Conservation (phyloP, 2,113 vertebrate species). For the Forbesichthys papilliferus region DNA sequence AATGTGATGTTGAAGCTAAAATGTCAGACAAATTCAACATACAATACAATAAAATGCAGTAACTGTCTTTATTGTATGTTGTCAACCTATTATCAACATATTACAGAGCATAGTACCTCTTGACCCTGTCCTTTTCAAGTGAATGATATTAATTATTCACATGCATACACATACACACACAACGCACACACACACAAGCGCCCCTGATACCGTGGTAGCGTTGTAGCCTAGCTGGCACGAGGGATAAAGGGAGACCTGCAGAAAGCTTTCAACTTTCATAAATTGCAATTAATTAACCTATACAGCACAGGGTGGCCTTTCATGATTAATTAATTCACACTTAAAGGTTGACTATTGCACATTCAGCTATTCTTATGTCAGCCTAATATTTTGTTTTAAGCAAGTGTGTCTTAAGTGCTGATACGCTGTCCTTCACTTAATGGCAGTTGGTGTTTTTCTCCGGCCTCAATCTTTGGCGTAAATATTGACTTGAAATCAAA, state of each 20-base stretch:
- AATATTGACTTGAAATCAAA: conserved; percentile 74
- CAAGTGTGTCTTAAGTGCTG: conserved; percentile 28
- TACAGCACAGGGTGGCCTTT: conserved; percentile 11
- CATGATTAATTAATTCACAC: conserved; percentile 21
- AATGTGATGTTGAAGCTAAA: too few relatives aligned
- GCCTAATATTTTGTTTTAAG: conserved; percentile 11
- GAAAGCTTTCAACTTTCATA: conserved; percentile 3
- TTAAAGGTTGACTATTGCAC: conserved; percentile 17
- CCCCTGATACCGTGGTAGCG: background rate
- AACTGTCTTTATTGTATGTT: background rate
- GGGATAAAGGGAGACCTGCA: conserved; percentile 14
- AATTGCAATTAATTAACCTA: background rate
- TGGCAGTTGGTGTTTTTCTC: conserved; percentile 41
- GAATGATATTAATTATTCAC: conserved; percentile 25
- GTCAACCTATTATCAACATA: conserved; percentile 8
- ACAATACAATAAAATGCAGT: too few relatives aligned
- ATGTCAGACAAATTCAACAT: too few relatives aligned
- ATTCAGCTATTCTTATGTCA: conserved; percentile 13
- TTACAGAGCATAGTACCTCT: conserved; percentile 11
- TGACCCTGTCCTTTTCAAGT: conserved; percentile 28
- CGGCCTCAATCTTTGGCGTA: conserved; percentile 53
- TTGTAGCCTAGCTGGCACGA: background rate
- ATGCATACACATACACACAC: background rate
- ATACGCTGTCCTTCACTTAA: conserved; percentile 45
- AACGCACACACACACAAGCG: background rate